Evolutionary conservation across 2,888 invertebrate species (phyloP), one percentile per base, ranked within the genome.

Genomic region (Tipula lateralis): DNA sequence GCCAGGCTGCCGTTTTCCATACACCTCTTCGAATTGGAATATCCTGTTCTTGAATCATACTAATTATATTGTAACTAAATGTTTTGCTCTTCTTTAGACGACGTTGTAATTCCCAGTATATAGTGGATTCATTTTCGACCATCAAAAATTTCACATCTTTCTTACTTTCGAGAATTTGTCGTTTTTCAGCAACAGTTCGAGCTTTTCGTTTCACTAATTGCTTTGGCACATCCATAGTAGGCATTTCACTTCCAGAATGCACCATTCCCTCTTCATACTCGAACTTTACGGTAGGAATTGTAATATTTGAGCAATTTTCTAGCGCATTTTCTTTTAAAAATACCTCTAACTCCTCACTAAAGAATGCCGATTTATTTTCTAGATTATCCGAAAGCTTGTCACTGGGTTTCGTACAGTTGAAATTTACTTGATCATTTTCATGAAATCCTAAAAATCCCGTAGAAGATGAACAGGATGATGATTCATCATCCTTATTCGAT

Each of bases 121-220:
- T 87, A 3, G 88, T 89, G 0, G 89, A 88, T 85, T 90, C 90
- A 85, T 90, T 91, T 86, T 91, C 91, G 30, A 90, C 89, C 19
- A 91, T 89, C 7, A 88, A 87, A 86, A 89, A 88, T 83, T 89
- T 90, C n/a, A 88, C 87, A 85, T 88, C 89, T 85, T 88, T 88
- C 30, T 87, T 88, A 50, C 87, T 87, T 86, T 91, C 90, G 50
- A 92, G 86, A 85, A 91, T 89, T 84, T 88, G 88, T 7, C 92
- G 88, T 85, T 92, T 91, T 86, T 92, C 92, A 0, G 92, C 92
- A 1, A 92, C 89, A 0, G 92, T 92, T 85, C 92, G 90, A 1
- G 92, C 88, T 85, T 91, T 91, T 29, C 89, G 88, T 44, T 88
- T 88, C 16, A 88, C 89, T 12, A 90, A 89, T 1, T 89, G 88